Evolutionary conservation across 2,888 invertebrate genomes (phyloP).

Genomic region (Patella depressa): DNA sequence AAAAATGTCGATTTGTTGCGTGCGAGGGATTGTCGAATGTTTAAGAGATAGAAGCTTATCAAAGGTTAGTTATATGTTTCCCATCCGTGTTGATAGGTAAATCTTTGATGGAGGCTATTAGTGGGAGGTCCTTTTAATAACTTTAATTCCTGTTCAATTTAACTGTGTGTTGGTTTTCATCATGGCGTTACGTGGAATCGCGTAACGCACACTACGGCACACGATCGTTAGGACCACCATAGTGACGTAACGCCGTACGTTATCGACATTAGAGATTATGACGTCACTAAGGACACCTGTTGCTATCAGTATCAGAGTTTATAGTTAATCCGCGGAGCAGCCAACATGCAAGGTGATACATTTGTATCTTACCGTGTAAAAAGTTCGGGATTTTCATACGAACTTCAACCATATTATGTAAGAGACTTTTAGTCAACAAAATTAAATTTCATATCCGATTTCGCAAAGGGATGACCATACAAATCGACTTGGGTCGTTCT

Average conservation of each 20-base stretch:
- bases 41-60: too few species aligned
- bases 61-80: too few species aligned
- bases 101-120: not conserved
- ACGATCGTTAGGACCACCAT: not conserved
- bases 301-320: not conserved
- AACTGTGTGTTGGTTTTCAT: not conserved
- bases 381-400: too few species aligned
- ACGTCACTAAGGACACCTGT: conserved; percentile 5
- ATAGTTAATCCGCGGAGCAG: not conserved
- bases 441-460: not conserved
- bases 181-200: not conserved
- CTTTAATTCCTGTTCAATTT: conserved; percentile 1
- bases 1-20: too few species aligned
- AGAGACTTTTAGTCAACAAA: not conserved
- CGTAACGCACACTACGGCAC: not conserved
- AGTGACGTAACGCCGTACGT: conserved; percentile 7
- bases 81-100: not conserved
- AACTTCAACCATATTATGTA: not conserved
- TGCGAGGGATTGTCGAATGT: too few species aligned
- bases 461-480: not conserved
- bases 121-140: conserved; percentile 5
- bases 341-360: not conserved
- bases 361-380: not conserved
- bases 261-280: conserved; percentile 6
- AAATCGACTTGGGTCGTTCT: not conserved